phyloP scores from a whole-genome alignment of 1,140 invertebrate genomes.

The Drosophila busckii region DNA sequence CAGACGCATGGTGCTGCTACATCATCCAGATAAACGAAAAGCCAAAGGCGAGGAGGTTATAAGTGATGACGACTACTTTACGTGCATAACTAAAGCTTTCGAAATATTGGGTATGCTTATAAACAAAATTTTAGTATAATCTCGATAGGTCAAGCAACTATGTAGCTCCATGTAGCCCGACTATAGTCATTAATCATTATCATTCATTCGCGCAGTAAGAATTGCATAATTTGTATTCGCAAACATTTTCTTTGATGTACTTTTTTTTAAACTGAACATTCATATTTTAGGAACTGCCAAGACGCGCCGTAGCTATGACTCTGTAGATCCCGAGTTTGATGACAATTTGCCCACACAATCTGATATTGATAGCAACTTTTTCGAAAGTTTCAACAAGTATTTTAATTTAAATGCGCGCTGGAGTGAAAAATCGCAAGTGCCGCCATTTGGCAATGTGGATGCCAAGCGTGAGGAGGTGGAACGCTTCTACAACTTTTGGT shows the following conservation, averaged over 20 bases:
- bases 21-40: constrained; percentile 98
- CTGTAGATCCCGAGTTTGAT: constrained; percentile 96
- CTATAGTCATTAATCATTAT: too few species aligned
- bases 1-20: constrained; percentile 93
- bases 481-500: constrained; percentile 95
- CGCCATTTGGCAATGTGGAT: constrained; percentile 88
- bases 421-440: constrained; percentile 93
- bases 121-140: too few species aligned
- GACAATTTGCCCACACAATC: constrained; percentile 89
- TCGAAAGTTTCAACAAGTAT: constrained; percentile 87
- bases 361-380: constrained; percentile 92
- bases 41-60: constrained; percentile 90
- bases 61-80: constrained; percentile 96
- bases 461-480: constrained; percentile 88
- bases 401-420: constrained; percentile 94
- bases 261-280: not conserved
- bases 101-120: constrained; percentile 82
- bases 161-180: too few species aligned
- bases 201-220: too few species aligned
- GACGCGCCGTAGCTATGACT: constrained; percentile 95
- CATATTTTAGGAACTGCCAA: constrained; percentile 84
- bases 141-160: too few species aligned
- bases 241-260: too few species aligned
- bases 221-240: too few species aligned
- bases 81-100: constrained; percentile 99